Evolutionary conservation across 2,888 invertebrate genomes (phyloP), one percentile per base, ranked within the genome.

Genomic region (Plemyria rubiginata): DNA sequence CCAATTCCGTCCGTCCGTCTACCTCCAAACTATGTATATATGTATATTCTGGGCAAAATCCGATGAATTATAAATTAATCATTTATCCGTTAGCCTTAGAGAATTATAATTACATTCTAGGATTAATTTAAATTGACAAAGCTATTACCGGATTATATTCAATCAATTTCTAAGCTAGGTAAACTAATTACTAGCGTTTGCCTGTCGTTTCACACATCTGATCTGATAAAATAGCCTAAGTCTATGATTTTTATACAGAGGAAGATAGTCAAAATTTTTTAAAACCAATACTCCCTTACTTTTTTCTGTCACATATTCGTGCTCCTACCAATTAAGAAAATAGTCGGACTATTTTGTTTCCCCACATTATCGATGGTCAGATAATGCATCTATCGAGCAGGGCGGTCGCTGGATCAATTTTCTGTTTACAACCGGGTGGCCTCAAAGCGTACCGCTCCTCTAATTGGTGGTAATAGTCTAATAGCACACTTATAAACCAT

Each of bases 401-500:
- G 88, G 90, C 86, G 88, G 88, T 86, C 85, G 71, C 72, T 73
- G 76, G 85, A 87, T 90, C 89, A 89, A 89, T 90, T 91, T 90
- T 87, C 86, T 87, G 84, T 88, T 88, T 86, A 89, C 85, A 86
- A 79, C 85, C 70, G 82, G 79, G 75, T 77, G 80, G 77, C 80
- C 82, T 90, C 91, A 91, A 91, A 91, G 89, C 79, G 77, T 78
- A 74, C 85, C 88, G 86, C 82, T 72, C 76, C 71, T 80, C 87
- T 92, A 92, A 92, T 92, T 92, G 89, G 86, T 85, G 80, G 87
- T 90, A 90, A 90, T 87, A 86, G 81, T 79, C 60, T 90, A 90
- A 90, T 87, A 86, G 81, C 78, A 85, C 81, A 84, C 82, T 80
- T 76, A 80, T 73, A 78, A 78, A 77, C 76, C 69, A 75, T 68